Evolutionary conservation across 1,140 invertebrate species (phyloP).

Genomic region (Sitobion miscanthi): DNA sequence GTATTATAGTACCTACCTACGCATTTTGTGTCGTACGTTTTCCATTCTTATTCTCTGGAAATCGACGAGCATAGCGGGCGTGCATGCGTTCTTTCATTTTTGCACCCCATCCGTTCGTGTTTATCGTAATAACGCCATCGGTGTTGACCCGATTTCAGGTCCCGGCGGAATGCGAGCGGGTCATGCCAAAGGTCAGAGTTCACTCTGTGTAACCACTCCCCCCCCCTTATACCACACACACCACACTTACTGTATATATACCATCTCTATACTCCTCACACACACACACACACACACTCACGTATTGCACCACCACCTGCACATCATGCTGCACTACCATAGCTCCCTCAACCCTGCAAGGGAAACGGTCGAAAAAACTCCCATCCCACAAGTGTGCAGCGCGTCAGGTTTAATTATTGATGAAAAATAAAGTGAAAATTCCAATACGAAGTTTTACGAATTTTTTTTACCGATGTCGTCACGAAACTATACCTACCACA

Average conservation of each 20-base stretch:
- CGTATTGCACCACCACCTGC: not conserved
- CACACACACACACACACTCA: not conserved
- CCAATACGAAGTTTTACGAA: not conserved
- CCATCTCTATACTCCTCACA: not conserved
- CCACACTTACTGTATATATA: no score
- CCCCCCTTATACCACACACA: not conserved
- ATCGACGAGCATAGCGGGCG: not conserved
- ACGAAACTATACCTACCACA: not conserved
- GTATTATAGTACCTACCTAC: not conserved
- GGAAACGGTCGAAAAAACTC: not conserved
- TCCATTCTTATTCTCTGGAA: not conserved
- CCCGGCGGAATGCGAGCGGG: not conserved
- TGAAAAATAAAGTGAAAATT: not conserved
- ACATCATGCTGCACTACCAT: no score
- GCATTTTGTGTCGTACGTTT: not conserved
- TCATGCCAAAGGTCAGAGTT: slow-evolving; percentile 47
- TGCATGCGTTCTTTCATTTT: not conserved
- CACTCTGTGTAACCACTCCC: not conserved
- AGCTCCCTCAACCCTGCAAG: not conserved
- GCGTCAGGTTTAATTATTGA: not conserved
- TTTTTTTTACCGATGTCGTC: not conserved
- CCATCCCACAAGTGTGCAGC: not conserved
- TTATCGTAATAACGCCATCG: slow-evolving; percentile 23
- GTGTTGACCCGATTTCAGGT: slow-evolving; percentile 47
- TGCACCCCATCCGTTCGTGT: not conserved